Evolutionary conservation across 1,140 invertebrate species (phyloP), one percentile per base, ranked within the genome.

Genomic region (Eupeodes corollae): DNA sequence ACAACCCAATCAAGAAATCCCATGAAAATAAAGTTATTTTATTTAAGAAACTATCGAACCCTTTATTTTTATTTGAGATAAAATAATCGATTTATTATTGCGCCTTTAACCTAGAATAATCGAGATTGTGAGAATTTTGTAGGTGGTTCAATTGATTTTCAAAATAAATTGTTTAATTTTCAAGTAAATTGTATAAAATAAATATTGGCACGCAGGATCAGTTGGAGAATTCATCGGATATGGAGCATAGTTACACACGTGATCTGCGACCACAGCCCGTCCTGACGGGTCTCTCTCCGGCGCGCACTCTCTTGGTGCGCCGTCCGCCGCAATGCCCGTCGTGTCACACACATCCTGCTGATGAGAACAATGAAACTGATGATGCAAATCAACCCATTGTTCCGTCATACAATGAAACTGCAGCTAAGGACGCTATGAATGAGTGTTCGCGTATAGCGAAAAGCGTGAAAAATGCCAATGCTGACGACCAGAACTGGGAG

Each of bases 371-470:
- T 16, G 65, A 67, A 5, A 37, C 50, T 0, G 6, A 45, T 2
- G 59, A 67, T 11, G 33, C 47, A 5, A 56, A 60, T 33, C 58
- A 63, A 35, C 47, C 39, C 1, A 32, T 50, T 0, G 58, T 62
- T 6, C 68, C 75, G 9, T 70, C 75, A 0, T 84, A 82, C 59
- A 83, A 88, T 63, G 60, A 75, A n/a, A 65, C 63, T 16, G 79
- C 79, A 53, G 76, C 79, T 10, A 73, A 74, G 26, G 70, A 74
- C 51, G 51, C 79, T 5, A 88, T 88, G 84, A 79, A 79, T 48
- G 85, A 88, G 54, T 83, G 82, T 67, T 78, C 85, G 52, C 72
- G 75, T 32, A 68, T 78, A 46, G 75, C 82, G 35, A 77, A 78
- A 32, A 70, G 63, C 43, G 76, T 80, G 55, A 75, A 76, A n/a